Evolutionary conservation across 2,888 invertebrate species (phyloP), one percentile per base, ranked within the genome.

Genomic region (Tipula lateralis): DNA sequence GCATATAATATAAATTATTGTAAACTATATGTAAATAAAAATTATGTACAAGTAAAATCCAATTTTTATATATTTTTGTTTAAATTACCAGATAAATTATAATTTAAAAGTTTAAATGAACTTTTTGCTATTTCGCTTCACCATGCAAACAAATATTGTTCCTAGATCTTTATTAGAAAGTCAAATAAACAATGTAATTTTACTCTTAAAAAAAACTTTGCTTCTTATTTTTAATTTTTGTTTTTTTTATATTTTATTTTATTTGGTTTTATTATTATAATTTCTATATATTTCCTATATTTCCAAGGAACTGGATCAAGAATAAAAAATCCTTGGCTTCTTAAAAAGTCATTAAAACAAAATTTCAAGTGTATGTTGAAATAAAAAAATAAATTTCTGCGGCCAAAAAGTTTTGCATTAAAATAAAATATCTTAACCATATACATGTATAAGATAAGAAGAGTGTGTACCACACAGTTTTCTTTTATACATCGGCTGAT

Each of bases 91-190:
- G 24, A 66, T 66, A 66, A 66, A 66, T 66, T 66, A 66, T 66
- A 66, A 66, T 66, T 66, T 66, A 66, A 66, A 66, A 66, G 66
- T 66, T 66, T 66, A 66, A 66, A 66, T 66, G 66, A 66, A 66
- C 7, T 66, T 66, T 66, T 50, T 44, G n/a, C 16, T 44, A 6
- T 44, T 39, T 39, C 6, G n/a, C 12, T 34, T n/a, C 44, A 44
- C n/a, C 44, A 44, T 44, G 44, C 44, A 44, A n/a, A 44, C n/a
- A 24, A 24, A 66, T 24, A 66, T 66, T 66, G 9, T 66, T 66
- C 66, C 66, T 24, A 66, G 24, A 24, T 66, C 9, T 44, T 66
- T 66, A 66, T 66, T 66, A 66, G 66, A 66, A 66, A 66, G 66
- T 66, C 66, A 19, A 66, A 66, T 66, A 66, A 66, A 66, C 66